phyloP scores from a whole-genome alignment of 2,797 vertebrate species.

The Carapus acus region DNA sequence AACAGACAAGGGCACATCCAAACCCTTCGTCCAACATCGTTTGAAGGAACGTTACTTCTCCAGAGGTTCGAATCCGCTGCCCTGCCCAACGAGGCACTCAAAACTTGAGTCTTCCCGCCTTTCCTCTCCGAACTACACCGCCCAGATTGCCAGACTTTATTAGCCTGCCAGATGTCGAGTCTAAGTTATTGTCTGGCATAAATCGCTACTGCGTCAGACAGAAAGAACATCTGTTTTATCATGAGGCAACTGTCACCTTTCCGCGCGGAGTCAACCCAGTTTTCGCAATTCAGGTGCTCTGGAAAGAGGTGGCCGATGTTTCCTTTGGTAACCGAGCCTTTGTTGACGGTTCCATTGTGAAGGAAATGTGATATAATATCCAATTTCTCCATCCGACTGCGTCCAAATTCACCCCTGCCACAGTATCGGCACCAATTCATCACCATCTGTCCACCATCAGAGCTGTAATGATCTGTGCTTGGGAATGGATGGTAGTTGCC shows the following conservation, averaged over 20 bases:
- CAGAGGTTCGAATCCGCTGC: constrained; percentile 9
- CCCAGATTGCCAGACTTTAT: constrained; percentile 32
- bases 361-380: constrained; percentile 52
- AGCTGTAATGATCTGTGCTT: constrained; percentile 59
- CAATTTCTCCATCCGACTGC: constrained; percentile 49
- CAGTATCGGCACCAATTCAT: constrained; percentile 57
- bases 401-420: constrained; percentile 47
- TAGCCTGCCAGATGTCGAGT: constrained; percentile 36
- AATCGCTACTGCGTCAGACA: constrained; percentile 32
- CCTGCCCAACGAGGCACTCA: constrained; percentile 15
- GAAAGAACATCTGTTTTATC: constrained; percentile 45
- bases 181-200: constrained; percentile 31
- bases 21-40: background rate
- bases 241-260: constrained; percentile 24
- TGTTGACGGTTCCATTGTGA: constrained; percentile 29
- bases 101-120: constrained; percentile 29
- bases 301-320: constrained; percentile 5
- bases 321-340: constrained; percentile 25
- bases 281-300: constrained; percentile 20
- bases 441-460: constrained; percentile 61
- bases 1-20: constrained; percentile 12
- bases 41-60: constrained; percentile 6
- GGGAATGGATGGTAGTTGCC: constrained; percentile 52
- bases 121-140: constrained; percentile 24
- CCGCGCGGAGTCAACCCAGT: too few species aligned